Evolutionary conservation across 2,797 vertebrate species (phyloP).

Genomic region (Bucorvus abyssinicus): DNA sequence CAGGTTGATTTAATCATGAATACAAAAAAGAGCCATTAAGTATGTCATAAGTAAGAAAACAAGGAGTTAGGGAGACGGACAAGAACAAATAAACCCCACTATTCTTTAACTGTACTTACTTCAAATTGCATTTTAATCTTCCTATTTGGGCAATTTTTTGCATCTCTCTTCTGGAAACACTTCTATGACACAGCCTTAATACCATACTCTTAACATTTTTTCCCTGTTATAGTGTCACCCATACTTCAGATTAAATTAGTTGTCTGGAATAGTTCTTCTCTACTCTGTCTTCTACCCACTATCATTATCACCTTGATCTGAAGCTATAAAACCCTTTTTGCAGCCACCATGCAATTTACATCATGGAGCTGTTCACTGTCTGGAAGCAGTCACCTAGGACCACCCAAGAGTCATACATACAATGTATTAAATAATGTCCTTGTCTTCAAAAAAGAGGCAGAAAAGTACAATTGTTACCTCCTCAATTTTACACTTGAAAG

Average conservation of each 20-base stretch:
- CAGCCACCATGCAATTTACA: not conserved
- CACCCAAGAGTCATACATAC: not conserved
- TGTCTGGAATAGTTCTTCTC: not conserved
- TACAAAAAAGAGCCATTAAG: not conserved
- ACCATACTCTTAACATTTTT: not conserved
- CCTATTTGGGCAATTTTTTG: not conserved
- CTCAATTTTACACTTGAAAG: conserved; percentile 1
- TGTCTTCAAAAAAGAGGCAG: not conserved
- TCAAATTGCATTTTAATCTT: not conserved
- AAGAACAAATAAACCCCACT: not conserved
- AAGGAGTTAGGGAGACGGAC: not conserved
- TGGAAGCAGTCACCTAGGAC: not conserved
- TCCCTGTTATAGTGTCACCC: not conserved
- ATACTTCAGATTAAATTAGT: not conserved
- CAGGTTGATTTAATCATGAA: not conserved
- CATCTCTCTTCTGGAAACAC: not conserved
- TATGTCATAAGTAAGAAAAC: not conserved
- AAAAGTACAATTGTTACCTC: conserved; percentile 17
- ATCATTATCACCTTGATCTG: not conserved
- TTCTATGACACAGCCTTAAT: not conserved
- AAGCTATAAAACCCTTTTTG: not conserved
- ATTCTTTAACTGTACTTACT: not conserved
- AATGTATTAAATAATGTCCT: not conserved
- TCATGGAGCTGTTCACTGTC: not conserved
- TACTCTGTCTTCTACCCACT: not conserved